Percentiles rank a stretch among this genome's conserved stretches.
phyloP scores from a whole-genome alignment of 2,888 invertebrate genomes.

The Blastobasis adustella region DNA sequence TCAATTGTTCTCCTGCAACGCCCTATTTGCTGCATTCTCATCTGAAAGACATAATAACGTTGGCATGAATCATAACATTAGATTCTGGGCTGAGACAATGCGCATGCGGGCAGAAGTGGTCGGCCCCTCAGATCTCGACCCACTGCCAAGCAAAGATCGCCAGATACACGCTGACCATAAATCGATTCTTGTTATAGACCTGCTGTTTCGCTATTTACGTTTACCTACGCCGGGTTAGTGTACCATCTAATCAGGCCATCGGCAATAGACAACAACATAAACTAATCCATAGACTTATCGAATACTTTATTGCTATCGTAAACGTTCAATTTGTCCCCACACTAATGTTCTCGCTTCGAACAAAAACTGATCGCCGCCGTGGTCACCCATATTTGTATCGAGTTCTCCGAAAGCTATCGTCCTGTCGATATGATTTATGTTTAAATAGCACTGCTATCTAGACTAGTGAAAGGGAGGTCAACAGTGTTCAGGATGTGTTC shows the following conservation, averaged over 20 bases:
- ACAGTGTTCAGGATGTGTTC: slow-evolving; percentile 49
- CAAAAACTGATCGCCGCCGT: slow-evolving; percentile 7
- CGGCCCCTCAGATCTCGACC: slow-evolving; percentile 55
- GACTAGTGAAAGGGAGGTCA: slow-evolving; percentile 40
- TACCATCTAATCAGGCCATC: slow-evolving; percentile 59
- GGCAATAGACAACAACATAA: slow-evolving; percentile 31
- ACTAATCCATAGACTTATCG: slow-evolving; percentile 24
- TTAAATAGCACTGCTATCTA: slow-evolving; percentile 35
- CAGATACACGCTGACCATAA: slow-evolving; percentile 58
- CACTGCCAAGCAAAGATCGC: slow-evolving; percentile 46
- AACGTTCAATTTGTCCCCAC: slow-evolving; percentile 8
- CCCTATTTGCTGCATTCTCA: slow-evolving; percentile 65
- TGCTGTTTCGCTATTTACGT: slow-evolving; percentile 57
- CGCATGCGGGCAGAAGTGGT: slow-evolving; percentile 40
- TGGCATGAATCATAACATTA: slow-evolving; percentile 53
- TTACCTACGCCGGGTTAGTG: slow-evolving; percentile 48
- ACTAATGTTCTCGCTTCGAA: slow-evolving; percentile 2
- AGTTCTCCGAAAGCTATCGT: slow-evolving; percentile 14
- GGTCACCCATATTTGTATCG: slow-evolving; percentile 18
- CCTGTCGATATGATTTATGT: slow-evolving; percentile 43
- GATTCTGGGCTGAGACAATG: slow-evolving; percentile 56
- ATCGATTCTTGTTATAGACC: slow-evolving; percentile 60
- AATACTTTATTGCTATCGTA: slow-evolving; percentile 29
- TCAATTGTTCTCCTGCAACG: slow-evolving; percentile 57
- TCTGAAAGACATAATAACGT: slow-evolving; percentile 53